Evolutionary conservation across 2,888 invertebrate genomes (phyloP).

Genomic region (Latrodectus hesperus): DNA sequence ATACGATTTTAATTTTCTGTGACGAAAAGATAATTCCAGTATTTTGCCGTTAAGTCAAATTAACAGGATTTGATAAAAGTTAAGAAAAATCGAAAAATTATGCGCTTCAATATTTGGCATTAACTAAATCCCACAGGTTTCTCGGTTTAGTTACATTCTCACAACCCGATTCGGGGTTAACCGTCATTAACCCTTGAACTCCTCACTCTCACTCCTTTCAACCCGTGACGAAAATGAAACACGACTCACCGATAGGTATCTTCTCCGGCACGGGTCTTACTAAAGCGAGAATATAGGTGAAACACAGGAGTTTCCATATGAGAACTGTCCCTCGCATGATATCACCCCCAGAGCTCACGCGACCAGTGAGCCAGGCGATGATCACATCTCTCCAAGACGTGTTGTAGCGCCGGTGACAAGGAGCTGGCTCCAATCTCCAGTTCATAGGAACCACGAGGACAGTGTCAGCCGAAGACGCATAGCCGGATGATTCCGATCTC

Average conservation of each 20-base stretch:
- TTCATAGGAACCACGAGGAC: conserved; percentile 63
- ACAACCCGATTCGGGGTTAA: background rate
- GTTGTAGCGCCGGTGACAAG: conserved; percentile 27
- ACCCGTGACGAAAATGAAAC: conserved; percentile 9
- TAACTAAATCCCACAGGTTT: background rate
- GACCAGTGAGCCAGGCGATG: conserved; percentile 14
- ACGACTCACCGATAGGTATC: conserved; percentile 69
- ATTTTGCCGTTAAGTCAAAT: too few species aligned
- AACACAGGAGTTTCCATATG: conserved; percentile 67
- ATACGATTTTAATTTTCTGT: too few species aligned
- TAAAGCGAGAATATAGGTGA: conserved; percentile 68
- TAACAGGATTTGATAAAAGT: too few species aligned
- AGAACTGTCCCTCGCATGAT: conserved; percentile 65
- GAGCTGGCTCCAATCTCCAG: conserved; percentile 28
- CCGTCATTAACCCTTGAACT: conserved; percentile 10
- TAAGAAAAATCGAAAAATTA: too few species aligned
- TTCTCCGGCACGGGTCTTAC: conserved; percentile 70
- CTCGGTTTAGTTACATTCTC: background rate
- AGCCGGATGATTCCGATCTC: conserved; percentile 31
- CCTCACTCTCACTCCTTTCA: background rate
- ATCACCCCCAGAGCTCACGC: conserved; percentile 35
- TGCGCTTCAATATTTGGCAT: background rate
- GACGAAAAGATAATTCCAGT: too few species aligned
- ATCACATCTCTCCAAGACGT: conserved; percentile 59
- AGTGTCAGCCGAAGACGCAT: conserved; percentile 43